Evolutionary conservation across 2,797 vertebrate genomes (phyloP).

Genomic region (Fundulus diaphanus): DNA sequence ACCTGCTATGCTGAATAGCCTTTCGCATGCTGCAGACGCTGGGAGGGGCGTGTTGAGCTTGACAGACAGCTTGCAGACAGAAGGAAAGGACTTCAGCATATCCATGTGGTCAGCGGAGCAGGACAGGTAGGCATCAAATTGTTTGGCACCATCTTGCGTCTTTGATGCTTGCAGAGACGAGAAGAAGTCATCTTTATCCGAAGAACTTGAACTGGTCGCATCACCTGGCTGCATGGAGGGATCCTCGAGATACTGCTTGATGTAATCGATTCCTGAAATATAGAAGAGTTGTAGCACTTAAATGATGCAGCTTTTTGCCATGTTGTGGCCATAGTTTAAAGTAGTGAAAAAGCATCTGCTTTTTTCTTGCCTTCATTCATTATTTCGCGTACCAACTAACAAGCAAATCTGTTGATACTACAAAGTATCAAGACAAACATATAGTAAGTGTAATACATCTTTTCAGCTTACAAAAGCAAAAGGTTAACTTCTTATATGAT

Average conservation of each 20-base stretch:
- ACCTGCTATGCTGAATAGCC: background rate
- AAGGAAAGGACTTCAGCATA: background rate
- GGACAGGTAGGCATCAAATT: background rate
- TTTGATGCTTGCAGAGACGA: too few species aligned
- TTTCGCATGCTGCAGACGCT: background rate
- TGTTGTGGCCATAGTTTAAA: background rate
- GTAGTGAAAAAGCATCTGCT: too few species aligned
- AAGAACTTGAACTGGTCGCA: background rate
- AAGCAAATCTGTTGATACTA: background rate
- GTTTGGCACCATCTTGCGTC: background rate
- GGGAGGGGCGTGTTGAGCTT: background rate
- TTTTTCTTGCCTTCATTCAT: too few species aligned
- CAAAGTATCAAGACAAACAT: too few species aligned
- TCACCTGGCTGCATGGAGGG: background rate
- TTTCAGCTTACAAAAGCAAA: too few species aligned
- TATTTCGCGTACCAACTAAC: too few species aligned
- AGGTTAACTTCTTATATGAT: too few species aligned
- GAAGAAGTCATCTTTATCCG: background rate
- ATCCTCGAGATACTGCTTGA: background rate
- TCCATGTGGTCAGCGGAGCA: background rate
- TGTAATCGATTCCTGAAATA: constrained; percentile 1
- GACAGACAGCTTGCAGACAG: too few species aligned
- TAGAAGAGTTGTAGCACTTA: too few species aligned
- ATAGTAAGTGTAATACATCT: too few species aligned
- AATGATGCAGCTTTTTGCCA: too few species aligned